Evolutionary conservation across 2,113 vertebrate genomes (phyloP), one percentile per base, ranked within the genome.

Genomic region (Aix galericulata): DNA sequence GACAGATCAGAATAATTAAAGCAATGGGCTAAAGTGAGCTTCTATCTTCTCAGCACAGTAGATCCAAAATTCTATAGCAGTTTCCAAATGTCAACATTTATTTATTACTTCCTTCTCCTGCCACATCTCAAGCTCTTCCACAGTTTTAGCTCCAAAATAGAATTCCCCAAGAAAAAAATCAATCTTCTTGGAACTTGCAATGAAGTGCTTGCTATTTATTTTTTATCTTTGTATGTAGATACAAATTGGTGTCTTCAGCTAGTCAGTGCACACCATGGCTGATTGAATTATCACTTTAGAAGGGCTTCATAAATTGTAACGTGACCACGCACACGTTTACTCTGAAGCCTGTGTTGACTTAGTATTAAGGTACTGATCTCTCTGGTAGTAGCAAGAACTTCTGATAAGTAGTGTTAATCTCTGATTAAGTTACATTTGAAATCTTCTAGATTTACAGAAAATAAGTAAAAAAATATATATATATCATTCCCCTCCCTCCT

Each of bases 401-500:
- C 66, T 62, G 14, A 46, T 32, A 71, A 93, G 68, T 1, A 81
- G 25, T 40, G 50, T 25, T 58, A 7, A 74, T 23, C 14, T 83
- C 32, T 1, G 0, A 50, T 53, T 40, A 86, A 67, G n/a, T 27
- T 40, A 59, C 7, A 64, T 16, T 14, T 36, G 0, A 27, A 58
- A 15, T 5, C n/a, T n/a, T 34, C 68, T 80, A 21, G 16, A 46
- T 80, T 90, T 63, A 40, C 1, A 0, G 46, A 17, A 68, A 68
- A 55, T 1, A 56, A n/a, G 34, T 8, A n/a, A 40, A 80, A n/a
- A n/a, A n/a, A n/a, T n/a, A n/a, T n/a, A n/a, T n/a, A n/a, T n/a
- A n/a, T n/a, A n/a, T n/a, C 26, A 42, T 8, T 0, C 6, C 14
- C 4, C 17, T 48, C 36, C 10, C 1, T 56, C 23, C 15, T 71